Evolutionary conservation across 2,888 invertebrate genomes (phyloP), one percentile per base, ranked within the genome.

Genomic region (Saturnia japonica): DNA sequence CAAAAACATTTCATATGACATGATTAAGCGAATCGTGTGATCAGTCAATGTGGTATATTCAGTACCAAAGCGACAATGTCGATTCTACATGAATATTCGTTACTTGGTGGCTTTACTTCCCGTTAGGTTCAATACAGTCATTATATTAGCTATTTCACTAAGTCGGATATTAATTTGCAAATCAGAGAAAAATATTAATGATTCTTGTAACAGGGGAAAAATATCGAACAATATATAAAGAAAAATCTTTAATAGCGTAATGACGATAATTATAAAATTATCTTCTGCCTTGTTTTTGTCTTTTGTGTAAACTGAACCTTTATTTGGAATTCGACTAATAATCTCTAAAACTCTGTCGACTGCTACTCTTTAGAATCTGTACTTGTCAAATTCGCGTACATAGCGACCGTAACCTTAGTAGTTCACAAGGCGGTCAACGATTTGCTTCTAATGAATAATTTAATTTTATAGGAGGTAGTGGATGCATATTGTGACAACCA

Each of bases 391-490:
- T 25, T 28, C 25, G 57, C 57, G 14, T 25, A 60, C 28, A 60
- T 6, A 25, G 2, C 28, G 25, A 60, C 57, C 57, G 14, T 60
- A 60, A 28, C 57, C 57, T 60, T 60, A 28, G 57, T 57, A 25
- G 25, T 28, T 14, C 25, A 60, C 6, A 60, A 60, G 57, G 57
- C 57, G 28, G 57, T 60, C 28, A 60, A 60, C 57, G 28, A 60
- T 60, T 60, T 60, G 57, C 57, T 60, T 60, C 57, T 60, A 60
- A 60, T 28, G 57, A 60, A 28, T 60, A 60, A 60, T 60, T 60
- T 14, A 25, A 60, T 60, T 28, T 25, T 8, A 22, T 22, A 54
- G 54, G 9, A 60, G 28, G 14, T 60, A 60, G 25, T 60, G 25
- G 57, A 60, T 57, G 57, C 12, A 57, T 57, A 57, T 14, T 60